Evolutionary conservation across 2,113 vertebrate genomes (phyloP), one percentile per base, ranked within the genome.

Genomic region (Aramus guarauna): DNA sequence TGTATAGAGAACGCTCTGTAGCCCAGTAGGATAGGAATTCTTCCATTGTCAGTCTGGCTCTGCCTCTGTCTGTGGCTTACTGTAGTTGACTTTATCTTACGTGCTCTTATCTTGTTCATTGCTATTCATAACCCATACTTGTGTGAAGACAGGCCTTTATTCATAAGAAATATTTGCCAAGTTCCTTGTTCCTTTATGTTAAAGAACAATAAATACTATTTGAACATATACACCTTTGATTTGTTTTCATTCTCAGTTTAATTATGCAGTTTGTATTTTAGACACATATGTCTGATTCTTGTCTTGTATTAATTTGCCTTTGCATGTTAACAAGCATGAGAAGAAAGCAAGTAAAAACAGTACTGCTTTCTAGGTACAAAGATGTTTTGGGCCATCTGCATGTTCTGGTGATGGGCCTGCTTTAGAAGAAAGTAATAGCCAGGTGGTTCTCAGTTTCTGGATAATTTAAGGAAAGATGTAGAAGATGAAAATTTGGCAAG

Each of bases 141-240:
- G 79, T 93, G 90, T 95, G 92, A 86, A 94, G 94, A 80, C 66
- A 62, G 85, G 95, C 77, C 85, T 96, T 94, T 83, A 92, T 90
- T 91, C 95, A 21, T 88, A 84, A 64, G 78, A 96, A 93, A 80
- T 92, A 90, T 67, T 74, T 96, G 95, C 89, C 95, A 96, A 97
- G 94, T 95, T 97, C 96, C 92, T 97, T 95, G 81, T 97, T 96
- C 71, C 89, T 92, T 94, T 97, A 90, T 94, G 69, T 96, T 82
- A 91, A 96, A 83, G 95, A 97, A 97, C 86, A 92, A 89, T 95
- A 95, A 92, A 72, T 97, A 50, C 69, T 87, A 75, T 91, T 95
- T 95, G 89, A 90, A 95, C 86, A 34, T 79, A 73, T 15, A 89
- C 87, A 72, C 58, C 74, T 91, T 91, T 95, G 89, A 95, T 95